phyloP scores from a whole-genome alignment of 2,888 invertebrate genomes.

The Caenorhabditis uteleia region DNA sequence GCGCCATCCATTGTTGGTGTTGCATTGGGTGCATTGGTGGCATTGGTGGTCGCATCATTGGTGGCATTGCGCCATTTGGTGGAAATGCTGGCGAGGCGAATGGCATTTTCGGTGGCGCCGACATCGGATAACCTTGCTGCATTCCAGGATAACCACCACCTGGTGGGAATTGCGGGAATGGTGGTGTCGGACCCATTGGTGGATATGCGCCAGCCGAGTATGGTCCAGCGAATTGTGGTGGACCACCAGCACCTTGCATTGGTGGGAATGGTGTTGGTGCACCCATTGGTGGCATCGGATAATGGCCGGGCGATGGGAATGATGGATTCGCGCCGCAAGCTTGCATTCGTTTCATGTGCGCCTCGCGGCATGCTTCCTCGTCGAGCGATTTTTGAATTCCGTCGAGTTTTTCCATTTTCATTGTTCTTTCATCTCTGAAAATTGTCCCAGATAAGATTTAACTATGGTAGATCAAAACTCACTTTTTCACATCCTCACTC shows the following conservation, averaged over 20 bases:
- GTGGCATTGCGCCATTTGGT: background rate
- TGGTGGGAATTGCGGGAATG: slow-evolving; percentile 4
- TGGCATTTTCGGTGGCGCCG: slow-evolving; percentile 28
- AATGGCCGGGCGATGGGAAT: slow-evolving; percentile 30
- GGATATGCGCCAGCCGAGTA: slow-evolving; percentile 23
- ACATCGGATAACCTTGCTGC: slow-evolving; percentile 32
- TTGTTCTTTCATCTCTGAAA: slow-evolving; percentile 25
- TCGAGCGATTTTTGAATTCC: slow-evolving; percentile 20
- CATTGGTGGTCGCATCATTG: slow-evolving; percentile 4
- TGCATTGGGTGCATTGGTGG: background rate
- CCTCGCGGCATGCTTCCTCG: slow-evolving; percentile 26
- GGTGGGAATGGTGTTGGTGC: slow-evolving; percentile 3
- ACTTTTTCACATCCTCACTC: slow-evolving; percentile 40
- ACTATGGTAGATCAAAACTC: slow-evolving; percentile 1
- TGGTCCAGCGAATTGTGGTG: slow-evolving; percentile 5
- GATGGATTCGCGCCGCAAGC: background rate
- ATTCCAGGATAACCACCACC: slow-evolving; percentile 3
- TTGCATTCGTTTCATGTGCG: slow-evolving; percentile 15
- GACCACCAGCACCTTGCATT: slow-evolving; percentile 6
- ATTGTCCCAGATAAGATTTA: background rate
- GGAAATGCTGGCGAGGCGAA: slow-evolving; percentile 19
- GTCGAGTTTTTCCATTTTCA: slow-evolving; percentile 32
- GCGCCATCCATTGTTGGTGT: background rate
- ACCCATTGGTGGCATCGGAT: slow-evolving; percentile 6
- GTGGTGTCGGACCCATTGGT: background rate